Conservation (phyloP, 2,113 vertebrate genomes). For the Odontophorus gujanensis region DNA sequence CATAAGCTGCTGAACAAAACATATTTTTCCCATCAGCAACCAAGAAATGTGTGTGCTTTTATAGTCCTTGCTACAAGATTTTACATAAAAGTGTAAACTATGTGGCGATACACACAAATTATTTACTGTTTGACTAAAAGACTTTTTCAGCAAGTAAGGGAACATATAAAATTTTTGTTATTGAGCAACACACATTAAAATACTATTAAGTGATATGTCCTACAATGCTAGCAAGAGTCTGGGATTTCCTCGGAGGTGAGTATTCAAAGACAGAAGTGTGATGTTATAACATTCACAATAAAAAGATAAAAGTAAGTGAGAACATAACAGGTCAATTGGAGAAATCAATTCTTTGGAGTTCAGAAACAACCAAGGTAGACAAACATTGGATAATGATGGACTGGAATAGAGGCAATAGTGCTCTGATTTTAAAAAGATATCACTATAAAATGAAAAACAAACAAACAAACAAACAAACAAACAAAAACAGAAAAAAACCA, state of each 20-base stretch:
- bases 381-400: not conserved
- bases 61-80: not conserved
- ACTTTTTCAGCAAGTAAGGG: not conserved
- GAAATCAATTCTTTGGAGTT: not conserved
- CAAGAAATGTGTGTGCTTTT: not conserved
- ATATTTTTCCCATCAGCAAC: not conserved
- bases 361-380: not conserved
- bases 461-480: not conserved
- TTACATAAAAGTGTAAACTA: not conserved
- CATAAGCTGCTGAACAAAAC: not conserved
- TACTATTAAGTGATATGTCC: not conserved
- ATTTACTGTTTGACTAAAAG: not conserved
- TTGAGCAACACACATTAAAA: not conserved
- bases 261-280: not conserved
- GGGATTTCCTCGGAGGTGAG: not conserved
- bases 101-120: not conserved
- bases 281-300: not conserved
- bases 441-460: not conserved
- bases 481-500: accelerated
- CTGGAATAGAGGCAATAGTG: not conserved
- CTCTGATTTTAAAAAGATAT: not conserved
- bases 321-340: not conserved
- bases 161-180: not conserved
- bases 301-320: not conserved
- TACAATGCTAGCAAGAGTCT: not conserved